Evolutionary conservation across 2,797 vertebrate genomes (phyloP).

Genomic region (Malurus leucopterus): DNA sequence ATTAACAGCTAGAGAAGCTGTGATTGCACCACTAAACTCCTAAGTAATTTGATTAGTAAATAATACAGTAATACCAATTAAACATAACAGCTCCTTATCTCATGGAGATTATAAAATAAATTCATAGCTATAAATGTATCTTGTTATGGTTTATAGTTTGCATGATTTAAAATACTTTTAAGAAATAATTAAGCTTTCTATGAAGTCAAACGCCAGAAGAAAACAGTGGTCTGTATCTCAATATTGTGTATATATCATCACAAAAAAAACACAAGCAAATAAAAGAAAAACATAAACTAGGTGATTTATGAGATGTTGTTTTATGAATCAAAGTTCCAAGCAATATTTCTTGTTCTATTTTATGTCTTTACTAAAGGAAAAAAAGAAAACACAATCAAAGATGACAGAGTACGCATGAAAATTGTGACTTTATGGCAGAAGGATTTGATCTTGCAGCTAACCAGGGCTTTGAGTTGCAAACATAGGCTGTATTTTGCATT

Average conservation of each 20-base stretch:
- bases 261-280: neutral
- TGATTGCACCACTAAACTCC: neutral
- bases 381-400: neutral
- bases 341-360: neutral
- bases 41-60: neutral
- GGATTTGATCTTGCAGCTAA: neutral
- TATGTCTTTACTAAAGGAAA: neutral
- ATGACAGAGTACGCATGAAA: neutral
- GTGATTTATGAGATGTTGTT: neutral
- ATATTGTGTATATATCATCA: neutral
- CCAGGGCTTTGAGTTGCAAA: neutral
- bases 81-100: conserved; percentile 25
- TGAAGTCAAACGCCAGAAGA: neutral
- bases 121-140: neutral
- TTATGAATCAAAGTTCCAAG: neutral
- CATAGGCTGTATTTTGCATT: neutral
- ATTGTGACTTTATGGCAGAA: neutral
- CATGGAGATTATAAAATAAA: neutral
- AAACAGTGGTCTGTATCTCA: neutral
- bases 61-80: neutral
- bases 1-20: conserved; percentile 37
- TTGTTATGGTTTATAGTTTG: neutral
- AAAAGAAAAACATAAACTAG: neutral
- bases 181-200: neutral
- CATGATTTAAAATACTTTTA: neutral